Conservation (phyloP, 2,113 vertebrate species). For the Xiphophorus maculatus region DNA sequence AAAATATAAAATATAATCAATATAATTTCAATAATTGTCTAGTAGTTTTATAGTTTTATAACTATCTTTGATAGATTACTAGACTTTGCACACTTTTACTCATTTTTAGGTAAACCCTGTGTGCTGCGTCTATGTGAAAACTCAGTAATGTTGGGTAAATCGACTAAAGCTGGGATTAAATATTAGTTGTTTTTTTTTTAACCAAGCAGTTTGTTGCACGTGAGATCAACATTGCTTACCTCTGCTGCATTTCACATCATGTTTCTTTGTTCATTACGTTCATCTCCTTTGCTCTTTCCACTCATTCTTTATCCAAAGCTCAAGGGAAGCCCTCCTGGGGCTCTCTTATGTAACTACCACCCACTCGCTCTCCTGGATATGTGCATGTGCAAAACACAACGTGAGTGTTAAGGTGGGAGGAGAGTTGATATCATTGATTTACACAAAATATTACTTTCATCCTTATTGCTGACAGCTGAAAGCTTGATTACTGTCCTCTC, state of each 20-base stretch:
- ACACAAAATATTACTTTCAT: conserved; percentile 38
- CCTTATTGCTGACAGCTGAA: conserved; percentile 12
- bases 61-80: neutral
- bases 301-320: conserved; percentile 46
- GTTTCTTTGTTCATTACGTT: conserved; percentile 9
- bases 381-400: conserved; percentile 41
- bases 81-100: neutral
- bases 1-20: neutral
- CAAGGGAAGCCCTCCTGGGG: conserved; percentile 62
- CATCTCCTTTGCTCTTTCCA: conserved; percentile 28
- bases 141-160: neutral
- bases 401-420: conserved; percentile 41
- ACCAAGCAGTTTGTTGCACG: neutral
- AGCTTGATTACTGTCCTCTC: conserved; percentile 40
- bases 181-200: neutral
- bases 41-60: neutral
- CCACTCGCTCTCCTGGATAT: conserved; percentile 42
- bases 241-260: conserved; percentile 19
- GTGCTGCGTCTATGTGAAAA: neutral
- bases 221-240: conserved; percentile 50
- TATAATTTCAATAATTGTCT: neutral
- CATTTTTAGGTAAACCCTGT: neutral
- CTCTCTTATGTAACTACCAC: conserved; percentile 58
- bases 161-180: neutral
- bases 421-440: conserved; percentile 43